Percentiles rank a stretch among this genome's conserved stretches.
Evolutionary conservation across 2,888 invertebrate species (phyloP).

Genomic region (Acanthosepion esculentum): DNA sequence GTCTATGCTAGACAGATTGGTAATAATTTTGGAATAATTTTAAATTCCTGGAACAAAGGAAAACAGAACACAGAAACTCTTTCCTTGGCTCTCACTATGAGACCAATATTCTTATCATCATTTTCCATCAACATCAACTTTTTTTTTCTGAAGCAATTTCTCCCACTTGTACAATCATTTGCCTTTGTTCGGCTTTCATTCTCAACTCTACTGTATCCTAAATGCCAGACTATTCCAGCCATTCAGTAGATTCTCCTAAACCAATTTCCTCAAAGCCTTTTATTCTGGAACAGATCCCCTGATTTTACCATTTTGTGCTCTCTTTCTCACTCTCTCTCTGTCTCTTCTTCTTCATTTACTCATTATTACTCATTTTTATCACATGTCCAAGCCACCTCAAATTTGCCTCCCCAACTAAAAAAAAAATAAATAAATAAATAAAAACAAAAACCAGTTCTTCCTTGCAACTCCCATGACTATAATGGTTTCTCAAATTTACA

Average conservation of each 20-base stretch:
- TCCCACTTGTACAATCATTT: background rate
- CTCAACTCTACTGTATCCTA: background rate
- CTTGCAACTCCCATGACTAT: background rate
- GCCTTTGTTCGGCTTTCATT: background rate
- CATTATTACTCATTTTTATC: too few species aligned
- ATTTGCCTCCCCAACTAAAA: background rate
- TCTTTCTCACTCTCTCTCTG: too few species aligned
- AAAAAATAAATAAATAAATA: too few species aligned
- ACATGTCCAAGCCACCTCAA: too few species aligned
- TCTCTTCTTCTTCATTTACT: too few species aligned
- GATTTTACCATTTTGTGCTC: too few species aligned
- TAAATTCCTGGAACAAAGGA: background rate
- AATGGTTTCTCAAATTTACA: background rate
- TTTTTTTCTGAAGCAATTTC: background rate
- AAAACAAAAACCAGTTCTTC: background rate
- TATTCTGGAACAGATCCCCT: too few species aligned
- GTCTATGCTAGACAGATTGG: background rate
- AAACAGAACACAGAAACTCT: background rate
- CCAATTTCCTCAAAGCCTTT: background rate
- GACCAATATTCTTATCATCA: background rate
- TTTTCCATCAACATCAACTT: background rate
- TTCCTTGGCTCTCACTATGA: background rate
- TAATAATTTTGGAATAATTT: constrained; percentile 5
- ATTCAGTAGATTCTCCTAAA: too few species aligned
- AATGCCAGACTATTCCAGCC: background rate